phyloP scores from a whole-genome alignment of 1,140 invertebrate species.

The Battus philenor region DNA sequence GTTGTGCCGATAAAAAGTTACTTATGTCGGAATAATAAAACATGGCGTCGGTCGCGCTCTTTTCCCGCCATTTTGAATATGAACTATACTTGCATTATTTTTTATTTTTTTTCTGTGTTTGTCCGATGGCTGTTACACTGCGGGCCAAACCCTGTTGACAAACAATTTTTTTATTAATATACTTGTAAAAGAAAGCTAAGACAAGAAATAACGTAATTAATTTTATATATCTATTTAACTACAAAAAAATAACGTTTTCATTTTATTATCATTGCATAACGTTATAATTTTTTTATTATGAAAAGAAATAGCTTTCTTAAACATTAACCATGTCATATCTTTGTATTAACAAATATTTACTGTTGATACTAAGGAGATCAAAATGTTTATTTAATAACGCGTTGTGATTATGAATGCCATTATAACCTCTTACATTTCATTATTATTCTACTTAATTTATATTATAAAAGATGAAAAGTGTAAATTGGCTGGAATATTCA shows the following conservation, averaged over 20 bases:
- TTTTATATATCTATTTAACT: neutral
- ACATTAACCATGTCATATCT: too few relatives aligned
- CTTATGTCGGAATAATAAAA: constrained; percentile 17
- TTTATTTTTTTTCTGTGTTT: constrained; percentile 33
- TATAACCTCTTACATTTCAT: constrained; percentile 5
- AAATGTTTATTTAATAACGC: neutral
- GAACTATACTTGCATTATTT: constrained; percentile 29
- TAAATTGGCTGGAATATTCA: neutral
- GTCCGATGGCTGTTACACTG: constrained; percentile 58
- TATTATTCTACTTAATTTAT: too few relatives aligned
- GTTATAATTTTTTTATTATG: too few relatives aligned
- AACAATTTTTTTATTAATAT: constrained; percentile 48
- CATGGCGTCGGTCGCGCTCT: constrained; percentile 5
- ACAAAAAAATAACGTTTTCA: too few relatives aligned
- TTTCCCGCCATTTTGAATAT: constrained; percentile 36
- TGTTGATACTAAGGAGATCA: neutral
- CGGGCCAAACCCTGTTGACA: constrained; percentile 71
- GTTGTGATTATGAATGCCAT: constrained; percentile 13
- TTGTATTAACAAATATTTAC: too few relatives aligned
- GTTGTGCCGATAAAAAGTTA: constrained; percentile 53
- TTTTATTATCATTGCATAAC: too few relatives aligned
- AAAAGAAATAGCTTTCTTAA: too few relatives aligned
- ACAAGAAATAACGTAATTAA: constrained; percentile 22
- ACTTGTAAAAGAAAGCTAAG: constrained; percentile 18
- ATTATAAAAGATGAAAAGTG: too few relatives aligned